phyloP scores from a whole-genome alignment of 1,140 invertebrate genomes.

The Phymorhynchus buccinoides region DNA sequence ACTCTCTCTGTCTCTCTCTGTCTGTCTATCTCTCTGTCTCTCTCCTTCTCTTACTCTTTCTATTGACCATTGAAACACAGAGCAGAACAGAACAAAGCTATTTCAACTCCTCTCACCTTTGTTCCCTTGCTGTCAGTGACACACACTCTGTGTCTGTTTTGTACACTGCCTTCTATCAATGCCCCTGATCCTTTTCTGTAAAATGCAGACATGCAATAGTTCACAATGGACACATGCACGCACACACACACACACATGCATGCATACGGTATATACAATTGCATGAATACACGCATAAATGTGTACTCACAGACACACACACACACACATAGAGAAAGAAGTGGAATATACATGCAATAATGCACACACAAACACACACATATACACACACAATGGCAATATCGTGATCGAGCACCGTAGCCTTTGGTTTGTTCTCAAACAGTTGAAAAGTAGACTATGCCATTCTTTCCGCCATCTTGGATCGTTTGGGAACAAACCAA shows the following conservation, averaged over 20 bases:
- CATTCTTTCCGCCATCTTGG: too few relatives aligned
- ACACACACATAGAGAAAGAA: neutral
- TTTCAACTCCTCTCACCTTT: slow-evolving; percentile 14
- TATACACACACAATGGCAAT: too few relatives aligned
- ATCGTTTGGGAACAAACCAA: too few relatives aligned
- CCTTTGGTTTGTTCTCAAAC: too few relatives aligned
- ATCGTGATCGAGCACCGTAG: too few relatives aligned
- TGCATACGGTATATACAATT: slow-evolving; percentile 27
- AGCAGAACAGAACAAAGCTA: too few relatives aligned
- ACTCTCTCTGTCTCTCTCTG: too few relatives aligned
- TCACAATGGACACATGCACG: neutral
- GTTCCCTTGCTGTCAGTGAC: slow-evolving; percentile 9
- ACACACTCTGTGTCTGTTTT: slow-evolving; percentile 30
- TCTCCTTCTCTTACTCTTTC: too few relatives aligned
- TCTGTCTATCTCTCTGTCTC: too few relatives aligned
- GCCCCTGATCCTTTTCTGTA: neutral
- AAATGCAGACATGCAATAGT: neutral
- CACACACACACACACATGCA: neutral
- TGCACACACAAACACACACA: too few relatives aligned
- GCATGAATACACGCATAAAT: neutral
- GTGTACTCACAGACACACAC: neutral
- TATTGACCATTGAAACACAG: too few relatives aligned
- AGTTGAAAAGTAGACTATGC: too few relatives aligned
- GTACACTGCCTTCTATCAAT: slow-evolving; percentile 9
- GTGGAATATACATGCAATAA: neutral